Evolutionary conservation across 2,888 invertebrate genomes (phyloP).

Genomic region (Geotrupes spiniger): DNA sequence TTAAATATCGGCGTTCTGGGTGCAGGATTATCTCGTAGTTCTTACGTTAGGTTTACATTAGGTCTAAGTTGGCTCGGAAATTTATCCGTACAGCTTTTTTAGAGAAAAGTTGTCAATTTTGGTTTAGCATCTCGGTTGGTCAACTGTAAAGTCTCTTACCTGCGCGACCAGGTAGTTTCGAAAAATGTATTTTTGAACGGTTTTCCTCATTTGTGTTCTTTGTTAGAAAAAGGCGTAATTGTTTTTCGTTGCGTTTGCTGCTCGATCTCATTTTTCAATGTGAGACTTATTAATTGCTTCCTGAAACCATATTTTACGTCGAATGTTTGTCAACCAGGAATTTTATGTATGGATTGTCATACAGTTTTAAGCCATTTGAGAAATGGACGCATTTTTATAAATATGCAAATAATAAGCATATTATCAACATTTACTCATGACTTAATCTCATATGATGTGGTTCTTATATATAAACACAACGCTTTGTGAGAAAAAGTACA

Average conservation of each 20-base stretch:
- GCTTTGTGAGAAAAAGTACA: no score
- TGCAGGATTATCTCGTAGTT: neutral
- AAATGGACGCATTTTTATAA: no score
- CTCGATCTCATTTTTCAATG: conserved; percentile 3
- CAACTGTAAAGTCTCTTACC: conserved; percentile 16
- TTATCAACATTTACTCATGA: no score
- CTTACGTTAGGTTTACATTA: neutral
- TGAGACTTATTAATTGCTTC: conserved; percentile 5
- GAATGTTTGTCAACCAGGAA: no score
- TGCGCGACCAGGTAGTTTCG: conserved; percentile 16
- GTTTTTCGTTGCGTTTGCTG: conserved; percentile 2
- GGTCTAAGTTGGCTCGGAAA: neutral
- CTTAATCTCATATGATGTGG: no score
- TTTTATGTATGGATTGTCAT: no score
- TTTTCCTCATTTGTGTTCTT: conserved; percentile 7
- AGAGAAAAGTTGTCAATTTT: conserved; percentile 15
- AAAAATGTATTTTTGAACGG: neutral
- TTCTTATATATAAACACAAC: no score
- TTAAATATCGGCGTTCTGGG: neutral
- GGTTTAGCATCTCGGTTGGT: conserved; percentile 7
- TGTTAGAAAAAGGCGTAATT: conserved; percentile 8
- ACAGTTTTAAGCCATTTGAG: no score
- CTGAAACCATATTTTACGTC: neutral
- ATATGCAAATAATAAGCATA: no score
- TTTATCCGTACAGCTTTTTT: neutral